Evolutionary conservation across 2,113 vertebrate genomes (phyloP).

Genomic region (Xenopus tropicalis): DNA sequence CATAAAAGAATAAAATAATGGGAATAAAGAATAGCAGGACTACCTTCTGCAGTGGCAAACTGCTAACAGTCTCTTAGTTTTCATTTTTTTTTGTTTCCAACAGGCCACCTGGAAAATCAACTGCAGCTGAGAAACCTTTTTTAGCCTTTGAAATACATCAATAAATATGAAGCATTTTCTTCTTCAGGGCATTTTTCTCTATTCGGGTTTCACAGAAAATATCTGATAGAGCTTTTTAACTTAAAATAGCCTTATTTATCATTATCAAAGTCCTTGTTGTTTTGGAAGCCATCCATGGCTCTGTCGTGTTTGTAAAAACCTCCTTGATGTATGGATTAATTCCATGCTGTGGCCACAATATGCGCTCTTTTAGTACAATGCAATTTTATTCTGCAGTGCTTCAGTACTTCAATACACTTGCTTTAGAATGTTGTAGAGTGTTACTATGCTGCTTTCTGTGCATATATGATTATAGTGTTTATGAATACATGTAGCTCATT

Average conservation of each 20-base stretch:
- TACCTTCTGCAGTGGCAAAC: slow-evolving; percentile 32
- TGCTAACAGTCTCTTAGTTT: slow-evolving; percentile 43
- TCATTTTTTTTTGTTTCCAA: slow-evolving; percentile 40
- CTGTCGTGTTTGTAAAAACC: slow-evolving; percentile 35
- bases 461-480: too few relatives aligned
- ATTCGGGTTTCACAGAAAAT: slow-evolving; percentile 39
- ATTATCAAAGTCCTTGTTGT: slow-evolving; percentile 45
- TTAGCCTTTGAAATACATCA: slow-evolving; percentile 44
- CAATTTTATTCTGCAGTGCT: slow-evolving; percentile 13
- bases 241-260: slow-evolving; percentile 46
- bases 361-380: slow-evolving; percentile 30
- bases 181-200: slow-evolving; percentile 42
- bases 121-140: slow-evolving; percentile 35
- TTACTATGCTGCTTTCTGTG: too few relatives aligned
- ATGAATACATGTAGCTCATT: too few relatives aligned
- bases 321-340: slow-evolving; percentile 45
- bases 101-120: slow-evolving; percentile 42
- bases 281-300: slow-evolving; percentile 42
- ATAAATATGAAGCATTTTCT: slow-evolving; percentile 46
- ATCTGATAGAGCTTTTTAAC: slow-evolving; percentile 43
- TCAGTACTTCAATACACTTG: not conserved
- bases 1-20: not conserved
- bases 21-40: slow-evolving; percentile 17
- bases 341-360: slow-evolving; percentile 42
- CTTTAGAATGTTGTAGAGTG: not conserved